Evolutionary conservation across 2,797 vertebrate species (phyloP).

Genomic region (Hippoglossus hippoglossus): DNA sequence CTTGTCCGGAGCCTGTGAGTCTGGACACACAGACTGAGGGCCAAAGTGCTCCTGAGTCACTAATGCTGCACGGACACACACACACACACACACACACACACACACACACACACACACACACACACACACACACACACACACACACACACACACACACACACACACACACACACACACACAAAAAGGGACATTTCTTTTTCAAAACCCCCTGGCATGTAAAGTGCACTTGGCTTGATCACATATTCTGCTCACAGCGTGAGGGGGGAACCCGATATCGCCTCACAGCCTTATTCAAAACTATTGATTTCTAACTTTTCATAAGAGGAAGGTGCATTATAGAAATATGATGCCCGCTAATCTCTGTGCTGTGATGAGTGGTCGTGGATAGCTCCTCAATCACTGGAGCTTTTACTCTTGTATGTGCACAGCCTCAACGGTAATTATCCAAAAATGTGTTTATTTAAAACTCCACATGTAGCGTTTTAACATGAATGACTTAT

Average conservation of each 20-base stretch:
- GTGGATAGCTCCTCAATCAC: slow-evolving; percentile 44
- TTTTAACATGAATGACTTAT: slow-evolving; percentile 29
- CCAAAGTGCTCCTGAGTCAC: slow-evolving; percentile 58
- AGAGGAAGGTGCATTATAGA: slow-evolving; percentile 80
- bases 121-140: slow-evolving; percentile 29
- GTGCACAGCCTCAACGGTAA: slow-evolving; percentile 33
- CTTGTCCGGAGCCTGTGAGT: slow-evolving; percentile 79
- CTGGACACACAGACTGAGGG: slow-evolving; percentile 77
- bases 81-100: slow-evolving; percentile 21
- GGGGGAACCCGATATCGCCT: slow-evolving; percentile 72
- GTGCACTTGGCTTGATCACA: slow-evolving; percentile 75
- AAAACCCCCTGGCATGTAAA: slow-evolving; percentile 67
- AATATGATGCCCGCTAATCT: slow-evolving; percentile 73
- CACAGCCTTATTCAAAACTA: slow-evolving; percentile 76
- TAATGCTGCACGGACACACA: slow-evolving; percentile 44
- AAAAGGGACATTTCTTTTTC: slow-evolving; percentile 56
- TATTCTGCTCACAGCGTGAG: slow-evolving; percentile 27
- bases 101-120: slow-evolving; percentile 18
- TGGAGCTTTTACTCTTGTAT: slow-evolving; percentile 35
- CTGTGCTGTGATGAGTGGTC: slow-evolving; percentile 67
- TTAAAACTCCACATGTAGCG: slow-evolving; percentile 35
- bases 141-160: slow-evolving; percentile 21
- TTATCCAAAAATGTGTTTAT: slow-evolving; percentile 53
- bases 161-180: slow-evolving; percentile 18
- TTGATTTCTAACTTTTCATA: slow-evolving; percentile 83